These are phyloP conservation scores for Drosophila robusta DNA, from an alignment of 2,888 invertebrate genomes.

Conservation along the genomic window DNA sequence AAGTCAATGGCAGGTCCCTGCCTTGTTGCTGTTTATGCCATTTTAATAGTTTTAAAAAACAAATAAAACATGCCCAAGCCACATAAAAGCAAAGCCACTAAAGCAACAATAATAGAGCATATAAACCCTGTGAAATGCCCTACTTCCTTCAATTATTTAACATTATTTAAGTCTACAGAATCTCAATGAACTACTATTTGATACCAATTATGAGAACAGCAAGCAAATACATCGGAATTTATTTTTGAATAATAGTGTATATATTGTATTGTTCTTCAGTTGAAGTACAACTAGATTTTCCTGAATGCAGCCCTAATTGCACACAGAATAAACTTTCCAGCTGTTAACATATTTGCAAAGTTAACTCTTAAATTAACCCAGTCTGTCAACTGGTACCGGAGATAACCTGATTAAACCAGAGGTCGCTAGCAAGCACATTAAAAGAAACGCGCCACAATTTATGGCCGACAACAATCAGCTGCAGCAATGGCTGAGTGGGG, in stretches of 20 bases:
- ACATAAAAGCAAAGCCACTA: conserved; percentile 48
- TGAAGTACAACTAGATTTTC: neutral
- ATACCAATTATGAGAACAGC: neutral
- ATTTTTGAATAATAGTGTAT: too few species aligned
- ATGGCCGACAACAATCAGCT: conserved; percentile 19
- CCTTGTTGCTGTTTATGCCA: conserved; percentile 65
- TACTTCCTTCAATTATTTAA: conserved; percentile 3
- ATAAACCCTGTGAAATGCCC: neutral
- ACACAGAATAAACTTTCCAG: neutral
- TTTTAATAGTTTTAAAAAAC: conserved; percentile 77
- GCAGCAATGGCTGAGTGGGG: conserved; percentile 39
- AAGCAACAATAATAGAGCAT: conserved; percentile 23
- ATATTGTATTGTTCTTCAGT: neutral
- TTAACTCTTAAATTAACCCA: neutral
- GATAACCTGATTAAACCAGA: conserved; percentile 44
- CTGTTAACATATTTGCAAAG: neutral
- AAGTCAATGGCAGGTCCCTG: conserved; percentile 20
- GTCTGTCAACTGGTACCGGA: conserved; percentile 21
- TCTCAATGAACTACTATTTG: neutral
- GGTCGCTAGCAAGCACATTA: conserved; percentile 24
- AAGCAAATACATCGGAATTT: neutral
- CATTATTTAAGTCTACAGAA: neutral
- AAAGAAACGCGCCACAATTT: conserved; percentile 49
- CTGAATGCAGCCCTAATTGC: neutral
- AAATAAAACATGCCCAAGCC: conserved; percentile 65